Percentiles rank a stretch among this genome's conserved stretches.
Evolutionary conservation across 2,888 invertebrate species (phyloP).

Genomic region (Margaritifera margaritifera): DNA sequence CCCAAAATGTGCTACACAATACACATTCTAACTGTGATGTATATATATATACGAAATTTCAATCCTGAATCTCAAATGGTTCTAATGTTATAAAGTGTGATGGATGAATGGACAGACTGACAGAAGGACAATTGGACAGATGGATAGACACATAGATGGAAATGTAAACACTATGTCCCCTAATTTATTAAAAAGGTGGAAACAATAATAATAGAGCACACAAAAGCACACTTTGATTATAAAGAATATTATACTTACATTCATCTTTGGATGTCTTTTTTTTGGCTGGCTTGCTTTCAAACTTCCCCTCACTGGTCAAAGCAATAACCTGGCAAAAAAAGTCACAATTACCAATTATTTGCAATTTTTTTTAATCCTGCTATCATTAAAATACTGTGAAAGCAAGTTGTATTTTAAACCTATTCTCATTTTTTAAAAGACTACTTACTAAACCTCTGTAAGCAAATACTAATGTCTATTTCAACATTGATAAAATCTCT

Average conservation of each 20-base stretch:
- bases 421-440: background rate
- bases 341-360: background rate
- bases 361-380: background rate
- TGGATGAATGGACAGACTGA: no score
- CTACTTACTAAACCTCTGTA: no score
- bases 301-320: conserved; percentile 71
- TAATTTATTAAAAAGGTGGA: background rate
- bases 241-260: conserved; percentile 60
- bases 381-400: background rate
- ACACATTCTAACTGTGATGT: no score
- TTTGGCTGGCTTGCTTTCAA: conserved; percentile 71
- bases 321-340: conserved; percentile 61
- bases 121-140: no score
- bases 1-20: no score
- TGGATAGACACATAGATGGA: background rate
- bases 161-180: background rate
- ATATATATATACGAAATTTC: no score
- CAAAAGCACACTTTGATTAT: background rate
- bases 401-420: background rate
- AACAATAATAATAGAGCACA: background rate
- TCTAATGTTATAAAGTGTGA: no score
- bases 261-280: conserved; percentile 71
- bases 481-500: no score
- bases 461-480: no score
- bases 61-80: no score